These are phyloP conservation scores for Poecilia velifera DNA, from an alignment of 2,797 vertebrate genomes.

Conservation along the genomic window DNA sequence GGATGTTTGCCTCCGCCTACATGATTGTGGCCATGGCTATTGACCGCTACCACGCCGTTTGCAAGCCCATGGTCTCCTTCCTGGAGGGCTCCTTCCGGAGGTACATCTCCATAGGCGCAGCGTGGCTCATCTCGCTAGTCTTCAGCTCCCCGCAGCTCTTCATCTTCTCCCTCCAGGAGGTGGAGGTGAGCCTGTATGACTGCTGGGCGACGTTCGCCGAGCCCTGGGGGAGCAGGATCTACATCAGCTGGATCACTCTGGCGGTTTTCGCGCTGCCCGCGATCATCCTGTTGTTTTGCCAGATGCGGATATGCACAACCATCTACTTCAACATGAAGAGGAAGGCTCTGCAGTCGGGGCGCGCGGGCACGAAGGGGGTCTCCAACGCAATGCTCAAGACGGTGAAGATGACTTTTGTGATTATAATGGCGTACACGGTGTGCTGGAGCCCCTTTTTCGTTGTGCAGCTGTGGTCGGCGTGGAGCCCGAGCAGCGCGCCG, in stretches of 20 bases:
- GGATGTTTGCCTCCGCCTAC: conserved; percentile 92
- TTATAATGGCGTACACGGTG: conserved; percentile 84
- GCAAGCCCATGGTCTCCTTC: conserved; percentile 86
- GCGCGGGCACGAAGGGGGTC: conserved; percentile 77
- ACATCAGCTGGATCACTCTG: conserved; percentile 88
- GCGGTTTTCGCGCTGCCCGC: conserved; percentile 85
- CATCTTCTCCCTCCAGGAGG: conserved; percentile 88
- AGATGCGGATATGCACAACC: conserved; percentile 86
- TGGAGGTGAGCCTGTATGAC: conserved; percentile 82
- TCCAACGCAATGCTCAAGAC: conserved; percentile 89
- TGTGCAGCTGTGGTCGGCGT: conserved; percentile 90
- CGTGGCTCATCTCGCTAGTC: conserved; percentile 84
- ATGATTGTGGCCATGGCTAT: conserved; percentile 87
- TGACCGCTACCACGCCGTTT: conserved; percentile 89
- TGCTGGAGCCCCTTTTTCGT: conserved; percentile 92
- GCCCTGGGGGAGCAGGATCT: conserved; percentile 84
- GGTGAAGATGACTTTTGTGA: conserved; percentile 90
- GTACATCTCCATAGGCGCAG: conserved; percentile 79
- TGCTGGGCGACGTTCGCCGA: conserved; percentile 89
- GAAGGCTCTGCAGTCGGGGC: conserved; percentile 72
- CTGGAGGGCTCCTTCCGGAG: conserved; percentile 81
- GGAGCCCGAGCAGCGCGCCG: conserved; percentile 84
- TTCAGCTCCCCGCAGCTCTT: conserved; percentile 89
- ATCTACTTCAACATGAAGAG: conserved; percentile 88
- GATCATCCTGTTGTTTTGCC: conserved; percentile 80